phyloP scores from a whole-genome alignment of 2,888 invertebrate species.

The Eumerus sabulonum region DNA sequence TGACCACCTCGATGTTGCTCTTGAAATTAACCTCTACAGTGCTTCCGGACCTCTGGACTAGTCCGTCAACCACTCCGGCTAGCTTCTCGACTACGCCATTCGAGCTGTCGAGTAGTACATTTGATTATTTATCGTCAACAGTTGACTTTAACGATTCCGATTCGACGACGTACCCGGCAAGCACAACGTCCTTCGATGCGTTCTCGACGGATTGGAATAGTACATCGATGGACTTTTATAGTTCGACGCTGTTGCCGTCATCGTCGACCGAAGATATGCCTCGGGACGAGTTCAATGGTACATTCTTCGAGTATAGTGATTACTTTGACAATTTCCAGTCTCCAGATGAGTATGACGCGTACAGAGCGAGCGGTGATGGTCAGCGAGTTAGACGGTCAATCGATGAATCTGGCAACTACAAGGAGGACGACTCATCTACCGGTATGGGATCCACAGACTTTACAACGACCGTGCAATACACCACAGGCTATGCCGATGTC shows the following conservation, averaged over 20 bases:
- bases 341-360: slow-evolving; percentile 53
- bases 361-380: slow-evolving; percentile 21
- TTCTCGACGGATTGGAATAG: slow-evolving; percentile 64
- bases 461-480: slow-evolving; percentile 14
- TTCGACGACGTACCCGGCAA: slow-evolving; percentile 53
- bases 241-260: slow-evolving; percentile 47
- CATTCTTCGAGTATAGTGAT: slow-evolving; percentile 75
- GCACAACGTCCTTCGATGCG: slow-evolving; percentile 43
- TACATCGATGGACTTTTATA: slow-evolving; percentile 73
- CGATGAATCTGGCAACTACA: neutral
- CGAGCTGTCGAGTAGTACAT: slow-evolving; percentile 66
- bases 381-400: slow-evolving; percentile 42
- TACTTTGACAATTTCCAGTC: slow-evolving; percentile 73
- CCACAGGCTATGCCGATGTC: slow-evolving; percentile 24
- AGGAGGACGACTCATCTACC: slow-evolving; percentile 15
- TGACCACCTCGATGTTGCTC: slow-evolving; percentile 78
- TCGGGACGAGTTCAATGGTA: slow-evolving; percentile 72
- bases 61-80: slow-evolving; percentile 40
- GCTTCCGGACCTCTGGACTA: slow-evolving; percentile 64
- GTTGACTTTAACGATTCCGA: slow-evolving; percentile 71
- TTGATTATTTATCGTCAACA: slow-evolving; percentile 73
- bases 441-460: slow-evolving; percentile 14
- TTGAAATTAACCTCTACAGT: slow-evolving; percentile 77
- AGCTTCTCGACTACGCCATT: slow-evolving; percentile 40
- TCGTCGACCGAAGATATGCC: slow-evolving; percentile 70